Evolutionary conservation across 2,888 invertebrate species (phyloP), one percentile per base, ranked within the genome.

Genomic region (Melanophora roralis): DNA sequence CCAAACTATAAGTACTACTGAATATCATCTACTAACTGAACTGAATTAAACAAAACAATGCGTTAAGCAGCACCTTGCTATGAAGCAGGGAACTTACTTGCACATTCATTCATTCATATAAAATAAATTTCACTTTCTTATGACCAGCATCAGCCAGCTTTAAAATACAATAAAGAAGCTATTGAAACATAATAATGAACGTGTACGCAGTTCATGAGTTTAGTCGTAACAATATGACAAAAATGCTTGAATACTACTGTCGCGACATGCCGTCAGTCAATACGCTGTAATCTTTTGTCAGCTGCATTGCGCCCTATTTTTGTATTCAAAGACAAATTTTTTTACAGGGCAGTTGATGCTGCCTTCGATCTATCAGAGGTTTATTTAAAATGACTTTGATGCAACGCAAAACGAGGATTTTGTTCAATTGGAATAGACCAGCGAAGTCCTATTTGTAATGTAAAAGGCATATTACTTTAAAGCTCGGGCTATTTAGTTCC

Each of bases 61-160:
- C 38, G 36, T n/a, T 57, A 16, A 53, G 45, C 21, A 55, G 59
- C 40, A 62, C 65, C 49, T 55, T 57, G 23, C 36, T 7, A 27
- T 16, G n/a, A 12, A 27, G 8, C 12, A 51, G 21, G 12, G 53
- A 38, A 11, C 49, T 19, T 43, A 53, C 53, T 62, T 55, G 45
- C 67, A 34, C 49, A 60, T 19, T 64, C 64, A 62, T 32, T 62
- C 38, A 34, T 27, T 27, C 57, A 16, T 51, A 38, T 49, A 59
- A 27, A 49, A 57, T 65, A 72, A 67, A 68, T 80, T 80, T 80
- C 80, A 76, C 80, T 80, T 80, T 80, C 76, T 80, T 68, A 32
- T 43, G 62, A 19, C 36, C 43, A 57, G n/a, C 64, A 40, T n/a
- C 62, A 62, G 45, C 53, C 34, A 67, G 16, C 16, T 19, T 32